These are phyloP conservation scores for Pardosa pseudoannulata DNA, from an alignment of 2,888 invertebrate species.

Conservation along the genomic window DNA sequence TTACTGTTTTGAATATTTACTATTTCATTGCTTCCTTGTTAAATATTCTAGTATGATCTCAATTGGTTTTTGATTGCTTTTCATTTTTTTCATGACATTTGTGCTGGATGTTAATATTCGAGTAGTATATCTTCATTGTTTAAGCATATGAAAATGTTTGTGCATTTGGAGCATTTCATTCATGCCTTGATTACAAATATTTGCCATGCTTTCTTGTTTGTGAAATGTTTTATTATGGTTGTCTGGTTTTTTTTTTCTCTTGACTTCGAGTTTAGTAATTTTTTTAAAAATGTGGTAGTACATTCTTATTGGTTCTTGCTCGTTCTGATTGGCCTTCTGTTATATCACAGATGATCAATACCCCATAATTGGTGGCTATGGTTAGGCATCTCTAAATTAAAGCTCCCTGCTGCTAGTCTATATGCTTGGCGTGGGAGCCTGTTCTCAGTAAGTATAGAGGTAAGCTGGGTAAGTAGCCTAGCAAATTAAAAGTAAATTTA, in stretches of 20 bases:
- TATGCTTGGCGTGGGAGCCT: slow-evolving; percentile 65
- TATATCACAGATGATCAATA: slow-evolving; percentile 68
- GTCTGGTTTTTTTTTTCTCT: not conserved
- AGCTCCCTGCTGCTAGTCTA: slow-evolving; percentile 50
- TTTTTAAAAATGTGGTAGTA: slow-evolving; percentile 38
- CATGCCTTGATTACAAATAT: not conserved
- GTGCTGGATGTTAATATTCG: not conserved
- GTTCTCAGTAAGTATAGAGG: slow-evolving; percentile 28
- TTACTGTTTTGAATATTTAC: not conserved
- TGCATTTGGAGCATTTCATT: not conserved
- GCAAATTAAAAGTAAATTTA: slow-evolving; percentile 42
- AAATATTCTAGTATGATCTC: not conserved
- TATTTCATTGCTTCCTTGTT: not conserved
- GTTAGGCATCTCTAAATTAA: slow-evolving; percentile 53
- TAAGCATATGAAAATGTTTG: not conserved
- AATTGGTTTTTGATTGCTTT: not conserved
- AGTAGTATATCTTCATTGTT: not conserved
- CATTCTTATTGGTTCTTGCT: slow-evolving; percentile 20
- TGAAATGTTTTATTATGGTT: slow-evolving; percentile 5
- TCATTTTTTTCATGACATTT: not conserved
- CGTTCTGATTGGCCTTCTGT: slow-evolving; percentile 64
- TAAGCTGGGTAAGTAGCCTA: slow-evolving; percentile 69
- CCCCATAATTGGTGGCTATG: slow-evolving; percentile 54
- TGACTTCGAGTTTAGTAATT: not conserved
- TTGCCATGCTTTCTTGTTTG: not conserved